Conservation (phyloP, 2,797 vertebrate genomes). For the Triplophysa yarkandensis region DNA sequence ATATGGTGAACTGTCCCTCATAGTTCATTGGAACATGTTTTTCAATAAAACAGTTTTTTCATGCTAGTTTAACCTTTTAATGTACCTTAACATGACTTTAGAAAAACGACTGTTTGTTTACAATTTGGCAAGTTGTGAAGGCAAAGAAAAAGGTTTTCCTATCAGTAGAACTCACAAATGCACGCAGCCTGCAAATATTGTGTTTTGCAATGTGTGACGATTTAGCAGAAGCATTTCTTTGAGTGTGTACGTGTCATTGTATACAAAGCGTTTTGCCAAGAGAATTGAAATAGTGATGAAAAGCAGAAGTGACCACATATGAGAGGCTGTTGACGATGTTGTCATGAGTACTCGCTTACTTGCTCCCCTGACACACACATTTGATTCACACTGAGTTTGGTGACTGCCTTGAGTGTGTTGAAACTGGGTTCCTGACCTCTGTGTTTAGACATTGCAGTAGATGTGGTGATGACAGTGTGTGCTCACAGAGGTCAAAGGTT, state of each 20-base stretch:
- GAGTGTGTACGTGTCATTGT: constrained; percentile 16
- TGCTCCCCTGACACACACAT: constrained; percentile 30
- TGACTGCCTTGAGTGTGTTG: constrained; percentile 52
- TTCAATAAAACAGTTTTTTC: background rate
- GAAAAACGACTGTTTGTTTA: too few species aligned
- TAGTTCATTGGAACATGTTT: background rate
- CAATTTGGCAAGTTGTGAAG: background rate
- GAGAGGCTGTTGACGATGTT: constrained; percentile 34
- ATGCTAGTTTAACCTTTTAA: background rate
- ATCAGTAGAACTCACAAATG: background rate
- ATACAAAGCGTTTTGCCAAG: constrained; percentile 12
- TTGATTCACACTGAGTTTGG: constrained; percentile 14
- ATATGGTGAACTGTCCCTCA: too few species aligned
- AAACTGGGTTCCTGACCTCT: constrained; percentile 60
- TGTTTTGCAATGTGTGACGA: constrained; percentile 7
- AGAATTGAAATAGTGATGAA: constrained; percentile 38
- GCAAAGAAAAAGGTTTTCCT: background rate
- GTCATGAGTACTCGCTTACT: constrained; percentile 16
- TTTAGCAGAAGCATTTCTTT: constrained; percentile 21
- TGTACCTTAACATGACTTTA: background rate
- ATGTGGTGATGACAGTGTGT: constrained; percentile 74
- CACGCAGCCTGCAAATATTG: constrained; percentile 21
- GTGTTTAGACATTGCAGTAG: constrained; percentile 72
- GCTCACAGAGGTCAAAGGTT: constrained; percentile 75
- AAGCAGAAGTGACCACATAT: constrained; percentile 42